Conservation (phyloP, 64 coral and sea anemone species). For the Orbicella faveolata region DNA sequence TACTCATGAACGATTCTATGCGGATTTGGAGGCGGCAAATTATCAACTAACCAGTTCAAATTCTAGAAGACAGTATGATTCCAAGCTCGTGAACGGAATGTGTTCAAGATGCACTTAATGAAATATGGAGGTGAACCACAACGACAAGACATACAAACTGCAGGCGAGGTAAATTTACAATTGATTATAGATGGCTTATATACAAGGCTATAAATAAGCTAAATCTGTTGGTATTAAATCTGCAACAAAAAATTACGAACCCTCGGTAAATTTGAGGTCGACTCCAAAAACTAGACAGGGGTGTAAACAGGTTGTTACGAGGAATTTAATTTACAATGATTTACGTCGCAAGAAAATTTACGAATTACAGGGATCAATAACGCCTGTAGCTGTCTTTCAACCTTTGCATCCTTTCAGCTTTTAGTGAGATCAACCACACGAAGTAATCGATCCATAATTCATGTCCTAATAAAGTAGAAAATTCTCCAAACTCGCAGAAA, state of each 20-base stretch:
- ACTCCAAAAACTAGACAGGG: not conserved
- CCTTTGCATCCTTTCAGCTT: too few species aligned
- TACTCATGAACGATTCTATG: not conserved
- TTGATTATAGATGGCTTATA: not conserved
- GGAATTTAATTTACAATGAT: not conserved
- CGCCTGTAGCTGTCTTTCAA: too few species aligned
- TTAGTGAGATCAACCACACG: too few species aligned
- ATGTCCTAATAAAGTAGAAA: not conserved
- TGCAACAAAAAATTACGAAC: not conserved
- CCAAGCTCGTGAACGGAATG: not conserved
- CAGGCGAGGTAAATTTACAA: constrained; percentile 7
- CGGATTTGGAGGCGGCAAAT: not conserved
- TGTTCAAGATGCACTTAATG: not conserved
- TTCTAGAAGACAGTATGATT: not conserved
- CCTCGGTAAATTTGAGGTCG: not conserved
- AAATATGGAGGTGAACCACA: not conserved
- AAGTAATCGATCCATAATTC: not conserved
- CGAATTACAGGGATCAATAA: not conserved
- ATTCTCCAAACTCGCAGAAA: not conserved
- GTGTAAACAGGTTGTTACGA: not conserved
- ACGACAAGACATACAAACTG: not conserved
- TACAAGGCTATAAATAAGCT: constrained; percentile 49
- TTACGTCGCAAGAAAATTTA: not conserved
- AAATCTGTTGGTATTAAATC: constrained; percentile 5
- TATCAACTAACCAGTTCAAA: not conserved